Evolutionary conservation across 53 echinoderm and acorn worm species (phyloP), one percentile per base, ranked within the genome.

Genomic region (Holothuria scabra): DNA sequence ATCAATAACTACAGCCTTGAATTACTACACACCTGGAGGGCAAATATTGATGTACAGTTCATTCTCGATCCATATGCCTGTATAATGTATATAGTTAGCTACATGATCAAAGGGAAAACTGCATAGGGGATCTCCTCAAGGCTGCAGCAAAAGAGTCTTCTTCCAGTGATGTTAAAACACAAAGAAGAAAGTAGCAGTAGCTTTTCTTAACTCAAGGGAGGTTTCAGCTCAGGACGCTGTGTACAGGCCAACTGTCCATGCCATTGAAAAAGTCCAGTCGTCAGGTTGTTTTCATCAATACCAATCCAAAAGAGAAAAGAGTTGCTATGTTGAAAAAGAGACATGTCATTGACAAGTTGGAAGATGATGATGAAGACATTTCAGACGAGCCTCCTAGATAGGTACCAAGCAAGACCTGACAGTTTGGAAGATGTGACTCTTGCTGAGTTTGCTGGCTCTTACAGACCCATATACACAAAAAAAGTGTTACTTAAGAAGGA

Each of bases 21-120:
- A 5, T 37, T 89, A 10, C 48, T 79, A 14, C 37, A 26, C n/a
- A 57, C 80, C 28, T 89, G 67, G 68, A 46, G 59, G 49, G 85
- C 89, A n/a, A 88, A 88, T 63, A 84, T 76, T 38, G 88, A 88
- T 64, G 19, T 88, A 12, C 88, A 88, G 19, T 88, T 74, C 56
- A 49, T 75, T 3, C 34, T 71, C 35, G 60, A 84, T 63, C 75
- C 88, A 18, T 88, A 88, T 66, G 83, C 84, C 48, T 84, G 83
- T 28, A 70, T 88, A 12, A 66, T 59, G 26, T 88, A 88, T 28
- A 74, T 87, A 14, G 82, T 60, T 0, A 66, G 67, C 35, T 87
- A 88, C 59, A 65, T 88, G 46, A 61, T 56, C 13, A 88, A 88
- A 41, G 65, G 34, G 76, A 88, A 21, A 60, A 74, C 24, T 74